A percentile compares a stretch with the other conserved stretches of the same genome.
Evolutionary conservation across 2,113 vertebrate genomes (phyloP).

Genomic region (Pipa parva): DNA sequence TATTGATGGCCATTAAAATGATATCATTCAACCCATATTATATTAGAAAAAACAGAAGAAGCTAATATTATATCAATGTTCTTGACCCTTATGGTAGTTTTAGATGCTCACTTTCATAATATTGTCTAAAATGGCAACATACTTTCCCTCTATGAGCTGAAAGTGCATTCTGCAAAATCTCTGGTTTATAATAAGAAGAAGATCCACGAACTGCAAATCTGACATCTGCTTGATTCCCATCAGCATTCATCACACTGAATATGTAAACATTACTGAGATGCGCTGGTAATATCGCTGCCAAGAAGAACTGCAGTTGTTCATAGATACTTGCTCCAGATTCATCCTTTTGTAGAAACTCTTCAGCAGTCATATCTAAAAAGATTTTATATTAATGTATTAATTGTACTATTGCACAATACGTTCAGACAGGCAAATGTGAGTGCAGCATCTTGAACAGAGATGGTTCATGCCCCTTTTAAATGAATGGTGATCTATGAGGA

Average conservation of each 20-base stretch:
- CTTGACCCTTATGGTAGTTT: no score
- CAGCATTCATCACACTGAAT: slow-evolving; percentile 64
- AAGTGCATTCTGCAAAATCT: slow-evolving; percentile 73
- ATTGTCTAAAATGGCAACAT: not conserved
- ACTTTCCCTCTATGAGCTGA: slow-evolving; percentile 45
- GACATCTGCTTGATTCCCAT: slow-evolving; percentile 64
- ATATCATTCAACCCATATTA: no score
- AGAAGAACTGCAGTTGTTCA: slow-evolving; percentile 65
- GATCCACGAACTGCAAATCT: slow-evolving; percentile 60
- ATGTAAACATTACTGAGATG: slow-evolving; percentile 60
- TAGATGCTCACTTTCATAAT: no score
- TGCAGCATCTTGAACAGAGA: no score
- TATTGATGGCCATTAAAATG: no score
- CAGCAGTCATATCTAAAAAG: slow-evolving; percentile 67
- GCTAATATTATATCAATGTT: no score
- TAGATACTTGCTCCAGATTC: slow-evolving; percentile 57
- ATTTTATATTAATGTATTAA: no score
- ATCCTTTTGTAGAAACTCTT: slow-evolving; percentile 69
- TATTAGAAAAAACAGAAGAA: no score
- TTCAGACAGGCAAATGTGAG: no score
- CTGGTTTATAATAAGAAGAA: slow-evolving; percentile 60
- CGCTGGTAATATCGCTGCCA: slow-evolving; percentile 67
- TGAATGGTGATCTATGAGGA: no score
- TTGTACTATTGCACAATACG: no score
- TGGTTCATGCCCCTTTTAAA: no score